A percentile compares a stretch with the other conserved stretches of the same genome.
Conservation (phyloP, 2,113 vertebrate genomes). For the Rhea americana region DNA sequence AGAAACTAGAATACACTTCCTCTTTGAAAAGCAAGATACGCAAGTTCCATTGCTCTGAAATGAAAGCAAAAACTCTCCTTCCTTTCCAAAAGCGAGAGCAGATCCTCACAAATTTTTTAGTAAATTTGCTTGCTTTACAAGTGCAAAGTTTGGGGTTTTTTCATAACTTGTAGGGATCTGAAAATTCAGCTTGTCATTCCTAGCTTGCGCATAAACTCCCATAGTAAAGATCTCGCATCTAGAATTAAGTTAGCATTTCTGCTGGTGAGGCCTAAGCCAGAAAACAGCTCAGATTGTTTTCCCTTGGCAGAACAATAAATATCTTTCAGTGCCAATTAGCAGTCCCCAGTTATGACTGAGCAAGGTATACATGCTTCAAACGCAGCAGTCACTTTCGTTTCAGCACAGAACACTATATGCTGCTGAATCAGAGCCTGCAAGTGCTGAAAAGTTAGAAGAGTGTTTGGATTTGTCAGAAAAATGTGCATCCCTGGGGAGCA, state of each 20-base stretch:
- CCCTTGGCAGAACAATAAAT: accelerated
- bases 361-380: neutral
- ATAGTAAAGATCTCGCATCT: neutral
- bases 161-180: neutral
- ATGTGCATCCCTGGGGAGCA: neutral
- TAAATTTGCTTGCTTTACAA: neutral
- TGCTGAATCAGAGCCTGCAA: neutral
- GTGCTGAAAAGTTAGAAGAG: neutral
- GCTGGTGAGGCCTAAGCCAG: neutral
- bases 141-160: neutral
- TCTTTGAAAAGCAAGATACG: neutral
- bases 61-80: neutral
- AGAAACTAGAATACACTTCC: neutral
- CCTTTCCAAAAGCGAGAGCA: neutral
- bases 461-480: accelerated
- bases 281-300: neutral
- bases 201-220: neutral
- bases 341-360: neutral
- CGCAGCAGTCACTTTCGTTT: neutral
- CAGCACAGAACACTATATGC: neutral
- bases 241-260: neutral
- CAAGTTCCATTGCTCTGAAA: neutral
- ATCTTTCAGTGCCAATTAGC: accelerated
- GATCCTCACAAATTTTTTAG: neutral
- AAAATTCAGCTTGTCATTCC: neutral